phyloP scores from a whole-genome alignment of 2,113 vertebrate genomes.

The Suricata suricatta region DNA sequence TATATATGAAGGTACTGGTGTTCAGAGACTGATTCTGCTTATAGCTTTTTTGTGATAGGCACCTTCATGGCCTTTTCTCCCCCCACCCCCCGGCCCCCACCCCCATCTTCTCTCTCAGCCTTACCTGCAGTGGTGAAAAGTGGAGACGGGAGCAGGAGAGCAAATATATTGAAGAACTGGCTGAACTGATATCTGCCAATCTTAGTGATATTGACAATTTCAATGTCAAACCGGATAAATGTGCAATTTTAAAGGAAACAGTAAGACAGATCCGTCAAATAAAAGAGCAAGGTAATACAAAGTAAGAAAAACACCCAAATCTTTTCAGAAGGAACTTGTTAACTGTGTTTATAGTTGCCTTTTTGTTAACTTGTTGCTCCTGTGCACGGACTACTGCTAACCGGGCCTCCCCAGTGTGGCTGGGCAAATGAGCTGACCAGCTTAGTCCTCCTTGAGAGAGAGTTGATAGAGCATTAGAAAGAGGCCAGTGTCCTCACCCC shows the following conservation, averaged over 20 bases:
- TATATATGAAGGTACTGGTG: not conserved
- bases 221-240: conserved; percentile 99
- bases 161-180: conserved; percentile 98
- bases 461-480: not conserved
- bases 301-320: conserved; percentile 44
- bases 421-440: not conserved
- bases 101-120: conserved; percentile 65
- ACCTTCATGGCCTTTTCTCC: not conserved
- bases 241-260: conserved; percentile 98
- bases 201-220: conserved; percentile 98
- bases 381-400: not conserved
- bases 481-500: not conserved
- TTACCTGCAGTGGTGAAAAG: conserved; percentile 94
- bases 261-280: conserved; percentile 99
- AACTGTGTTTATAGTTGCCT: not conserved
- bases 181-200: conserved; percentile 99
- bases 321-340: conserved; percentile 42
- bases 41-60: not conserved
- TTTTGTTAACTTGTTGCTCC: not conserved
- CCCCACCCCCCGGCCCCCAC: not conserved
- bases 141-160: conserved; percentile 98
- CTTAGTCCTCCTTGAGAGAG: not conserved
- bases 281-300: conserved; percentile 96
- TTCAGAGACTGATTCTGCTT: not conserved
- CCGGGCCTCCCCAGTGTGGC: not conserved